phyloP scores from a whole-genome alignment of 2,888 invertebrate species.

The Falcaria lacertinaria region DNA sequence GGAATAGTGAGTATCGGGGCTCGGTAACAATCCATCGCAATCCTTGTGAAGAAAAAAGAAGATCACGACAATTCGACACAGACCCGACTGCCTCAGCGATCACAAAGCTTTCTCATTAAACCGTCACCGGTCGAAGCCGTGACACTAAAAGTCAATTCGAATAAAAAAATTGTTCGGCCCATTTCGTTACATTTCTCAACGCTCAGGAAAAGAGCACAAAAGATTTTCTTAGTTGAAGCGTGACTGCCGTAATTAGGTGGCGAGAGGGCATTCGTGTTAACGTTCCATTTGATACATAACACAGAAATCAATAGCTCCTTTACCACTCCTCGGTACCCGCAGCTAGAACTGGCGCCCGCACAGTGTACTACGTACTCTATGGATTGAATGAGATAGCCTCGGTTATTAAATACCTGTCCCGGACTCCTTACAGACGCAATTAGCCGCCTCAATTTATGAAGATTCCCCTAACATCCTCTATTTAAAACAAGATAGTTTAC shows the following conservation, averaged over 20 bases:
- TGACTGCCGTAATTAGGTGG: constrained; percentile 76
- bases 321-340: no score
- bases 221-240: constrained; percentile 75
- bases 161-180: constrained; percentile 59
- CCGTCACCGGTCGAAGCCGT: constrained; percentile 68
- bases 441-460: neutral
- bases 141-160: constrained; percentile 73
- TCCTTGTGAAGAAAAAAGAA: constrained; percentile 60
- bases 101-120: constrained; percentile 78
- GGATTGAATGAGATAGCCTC: constrained; percentile 21
- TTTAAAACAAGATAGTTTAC: neutral
- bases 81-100: constrained; percentile 60
- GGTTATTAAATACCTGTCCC: no score
- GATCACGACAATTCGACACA: constrained; percentile 70
- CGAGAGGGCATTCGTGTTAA: constrained; percentile 43
- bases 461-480: neutral
- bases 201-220: constrained; percentile 73
- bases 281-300: constrained; percentile 25
- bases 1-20: constrained; percentile 19
- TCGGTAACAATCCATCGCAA: constrained; percentile 29
- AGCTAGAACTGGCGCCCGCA: constrained; percentile 13
- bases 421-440: neutral
- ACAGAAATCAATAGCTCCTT: constrained; percentile 19
- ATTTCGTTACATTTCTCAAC: constrained; percentile 72
- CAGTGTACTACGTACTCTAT: constrained; percentile 18